Percentiles rank a stretch among this genome's conserved stretches.
phyloP scores from a whole-genome alignment of 2,888 invertebrate genomes.

The Aricia artaxerxes region DNA sequence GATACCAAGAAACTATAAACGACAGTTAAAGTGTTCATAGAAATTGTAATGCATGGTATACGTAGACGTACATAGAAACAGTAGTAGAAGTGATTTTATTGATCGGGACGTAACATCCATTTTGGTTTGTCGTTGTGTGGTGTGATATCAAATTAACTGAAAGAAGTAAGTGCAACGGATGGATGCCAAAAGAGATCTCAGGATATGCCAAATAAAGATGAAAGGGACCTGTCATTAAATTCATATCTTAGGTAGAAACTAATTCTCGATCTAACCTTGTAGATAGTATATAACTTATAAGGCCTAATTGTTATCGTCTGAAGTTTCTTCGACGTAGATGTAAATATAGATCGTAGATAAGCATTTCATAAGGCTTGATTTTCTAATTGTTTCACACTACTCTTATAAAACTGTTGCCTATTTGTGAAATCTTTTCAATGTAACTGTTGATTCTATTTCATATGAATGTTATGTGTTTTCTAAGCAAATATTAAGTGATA shows the following conservation, averaged over 20 bases:
- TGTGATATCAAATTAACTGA: not conserved
- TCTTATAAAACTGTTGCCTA: slow-evolving; percentile 54
- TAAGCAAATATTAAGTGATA: slow-evolving; percentile 30
- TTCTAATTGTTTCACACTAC: slow-evolving; percentile 53
- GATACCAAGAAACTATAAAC: slow-evolving; percentile 38
- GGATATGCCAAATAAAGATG: slow-evolving; percentile 65
- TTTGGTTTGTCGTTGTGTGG: not conserved
- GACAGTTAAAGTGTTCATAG: slow-evolving; percentile 42
- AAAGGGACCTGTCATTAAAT: slow-evolving; percentile 70
- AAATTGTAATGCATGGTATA: slow-evolving; percentile 37
- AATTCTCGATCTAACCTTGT: slow-evolving; percentile 41
- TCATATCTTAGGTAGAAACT: slow-evolving; percentile 70
- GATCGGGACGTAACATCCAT: slow-evolving; percentile 22
- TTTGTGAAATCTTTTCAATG: slow-evolving; percentile 47
- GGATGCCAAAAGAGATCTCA: slow-evolving; percentile 61
- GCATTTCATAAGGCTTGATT: slow-evolving; percentile 54
- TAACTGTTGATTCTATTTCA: slow-evolving; percentile 51
- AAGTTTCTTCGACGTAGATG: slow-evolving; percentile 58
- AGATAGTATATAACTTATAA: slow-evolving; percentile 37
- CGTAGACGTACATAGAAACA: slow-evolving; percentile 34
- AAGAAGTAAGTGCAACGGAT: slow-evolving; percentile 33
- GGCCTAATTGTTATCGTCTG: slow-evolving; percentile 51
- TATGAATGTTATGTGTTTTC: slow-evolving; percentile 46
- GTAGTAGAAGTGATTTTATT: slow-evolving; percentile 39
- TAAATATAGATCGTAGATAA: slow-evolving; percentile 48